Percentiles rank a stretch among this genome's conserved stretches.
phyloP scores from a whole-genome alignment of 2,113 vertebrate species.

The Pimephales promelas region DNA sequence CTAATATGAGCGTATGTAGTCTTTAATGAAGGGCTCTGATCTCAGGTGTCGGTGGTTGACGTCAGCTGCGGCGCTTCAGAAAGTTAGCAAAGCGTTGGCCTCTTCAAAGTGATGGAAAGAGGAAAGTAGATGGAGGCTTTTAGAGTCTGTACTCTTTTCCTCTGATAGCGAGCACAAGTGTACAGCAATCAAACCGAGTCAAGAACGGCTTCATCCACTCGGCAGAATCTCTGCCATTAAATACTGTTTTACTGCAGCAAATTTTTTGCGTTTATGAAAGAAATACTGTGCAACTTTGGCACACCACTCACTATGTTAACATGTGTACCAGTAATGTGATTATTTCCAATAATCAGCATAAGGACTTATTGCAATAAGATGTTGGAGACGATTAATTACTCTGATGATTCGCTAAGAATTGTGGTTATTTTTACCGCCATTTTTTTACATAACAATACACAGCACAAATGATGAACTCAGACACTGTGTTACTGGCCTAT shows the following conservation, averaged over 20 bases:
- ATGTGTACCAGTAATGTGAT: too few relatives aligned
- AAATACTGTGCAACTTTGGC: neutral
- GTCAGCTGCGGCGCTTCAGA: conserved; percentile 62
- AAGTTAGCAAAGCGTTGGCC: conserved; percentile 49
- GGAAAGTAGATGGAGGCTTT: conserved; percentile 61
- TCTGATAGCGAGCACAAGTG: conserved; percentile 50
- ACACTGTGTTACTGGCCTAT: too few relatives aligned
- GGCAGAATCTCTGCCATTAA: conserved; percentile 26
- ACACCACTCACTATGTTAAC: neutral
- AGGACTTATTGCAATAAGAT: too few relatives aligned
- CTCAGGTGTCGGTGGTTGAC: conserved; percentile 68
- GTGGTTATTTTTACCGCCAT: too few relatives aligned
- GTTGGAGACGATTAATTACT: too few relatives aligned
- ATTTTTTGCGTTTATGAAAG: neutral
- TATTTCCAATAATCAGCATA: too few relatives aligned
- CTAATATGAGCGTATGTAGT: conserved; percentile 58
- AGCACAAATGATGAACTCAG: too few relatives aligned
- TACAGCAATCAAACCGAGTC: neutral
- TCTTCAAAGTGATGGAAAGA: conserved; percentile 35
- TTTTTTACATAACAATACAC: too few relatives aligned
- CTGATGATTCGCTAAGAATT: too few relatives aligned
- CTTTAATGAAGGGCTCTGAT: conserved; percentile 64
- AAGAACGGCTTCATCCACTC: conserved; percentile 27
- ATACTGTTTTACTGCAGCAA: neutral
- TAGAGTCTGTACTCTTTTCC: conserved; percentile 50